Base-by-base conservation (phyloP, 92 coral and sea anemone genomes). In the Porites divaricata region DNA sequence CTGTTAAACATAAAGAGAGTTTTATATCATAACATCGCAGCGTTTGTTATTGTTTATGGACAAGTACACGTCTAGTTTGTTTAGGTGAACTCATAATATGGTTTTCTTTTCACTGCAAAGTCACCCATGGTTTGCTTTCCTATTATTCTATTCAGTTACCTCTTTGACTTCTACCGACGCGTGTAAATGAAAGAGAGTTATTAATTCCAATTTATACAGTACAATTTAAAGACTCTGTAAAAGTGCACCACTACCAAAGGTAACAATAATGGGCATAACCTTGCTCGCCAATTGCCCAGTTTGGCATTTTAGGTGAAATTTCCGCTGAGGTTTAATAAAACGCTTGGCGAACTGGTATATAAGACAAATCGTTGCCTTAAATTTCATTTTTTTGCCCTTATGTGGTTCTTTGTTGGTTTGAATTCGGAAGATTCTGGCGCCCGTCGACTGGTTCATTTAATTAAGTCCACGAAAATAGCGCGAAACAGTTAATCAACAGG, bases 401-500 rank as follows among this genome's bases (percentile, higher is more conserved):
- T 35, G 72, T 59, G 72, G 72, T 2, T 1, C 48, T 23, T 49
- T 51, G 86, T 71, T 81, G 52, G 78, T 28, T 45, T 81, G 78
- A 63, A 62, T 72, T 82, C 63, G 73, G 61, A 74, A 63, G 51
- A 14, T 8, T 35, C 45, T n/a, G 86, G 79, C 86, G 72, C 72
- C 79, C 19, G 15, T 51, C 14, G 61, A 71, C 71, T 63, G 61
- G 45, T 50, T 82, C 72, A 57, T 82, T 72, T 82, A 72, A 82
- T 82, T 82, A 82, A 82, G 86, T 62, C 61, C 22, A 12, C 79
- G 79, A 2, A 35, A 35, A 1, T 51, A 70, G 62, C 72, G 72
- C 73, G 72, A 11, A 82, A 48, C 78, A 62, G 86, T 82, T 81
- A 72, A 82, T 82, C 75, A 72, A 82, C 23, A 3, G 79, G 64